Base-by-base conservation (phyloP, 2,797 vertebrate genomes). In the Cichlasoma orientale region DNA sequence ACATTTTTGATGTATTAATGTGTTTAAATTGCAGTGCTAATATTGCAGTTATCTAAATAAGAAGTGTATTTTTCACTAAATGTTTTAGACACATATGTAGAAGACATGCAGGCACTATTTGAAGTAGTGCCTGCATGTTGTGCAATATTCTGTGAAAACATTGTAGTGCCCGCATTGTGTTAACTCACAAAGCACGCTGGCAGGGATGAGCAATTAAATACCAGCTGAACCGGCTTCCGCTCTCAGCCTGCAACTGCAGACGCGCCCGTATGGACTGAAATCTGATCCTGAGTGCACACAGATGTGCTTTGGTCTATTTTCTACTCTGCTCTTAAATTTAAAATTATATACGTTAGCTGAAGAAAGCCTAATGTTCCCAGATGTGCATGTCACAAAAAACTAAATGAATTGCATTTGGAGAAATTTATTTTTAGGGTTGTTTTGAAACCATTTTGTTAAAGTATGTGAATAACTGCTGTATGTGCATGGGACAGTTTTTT, bases 201-300 rank as follows among this genome's bases (percentile, higher is more conserved):
- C 79, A 66, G 80, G 1, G 80, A 80, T 19, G 77, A 84, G 75
- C 27, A 55, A 86, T 76, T 80, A 86, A 85, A 89, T 87, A 89
- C 91, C 38, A n/a, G 91, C 88, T 44, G 10, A 84, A 92, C 91
- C 79, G 68, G 90, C 87, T 92, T 69, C 72, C 75, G 71, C 79
- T 33, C 75, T 70, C 38, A 5, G 80, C 71, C 72, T 71, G 61
- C 5, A 36, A 19, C 74, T 74, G 76, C 70, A 74, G n/a, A 78
- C 31, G 8, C 50, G 50, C 80, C 61, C 59, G 8, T 66, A 52
- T 73, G 4, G 11, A 66, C 79, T 90, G 88, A 87, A 88, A 90
- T 79, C 74, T 84, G 85, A 92, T 88, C 85, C 73, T 11, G 3
- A 69, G 56, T 52, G 72, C 70, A 79, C 77, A 59, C 55, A 76